phyloP scores from a whole-genome alignment of 2,113 vertebrate genomes.

The Microtus montanus region DNA sequence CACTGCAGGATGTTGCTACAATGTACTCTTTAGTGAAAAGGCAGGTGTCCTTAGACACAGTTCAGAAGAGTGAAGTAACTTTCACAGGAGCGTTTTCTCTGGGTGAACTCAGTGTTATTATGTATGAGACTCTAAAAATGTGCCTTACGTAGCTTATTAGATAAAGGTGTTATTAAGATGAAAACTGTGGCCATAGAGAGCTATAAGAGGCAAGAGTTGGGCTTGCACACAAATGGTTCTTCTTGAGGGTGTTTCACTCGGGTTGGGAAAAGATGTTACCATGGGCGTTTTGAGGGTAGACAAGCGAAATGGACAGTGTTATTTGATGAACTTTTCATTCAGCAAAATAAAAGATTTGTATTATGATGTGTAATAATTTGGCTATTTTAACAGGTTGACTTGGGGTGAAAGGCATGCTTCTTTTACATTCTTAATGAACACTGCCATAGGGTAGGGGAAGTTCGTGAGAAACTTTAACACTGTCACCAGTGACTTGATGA shows the following conservation, averaged over 20 bases:
- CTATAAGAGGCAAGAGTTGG: neutral
- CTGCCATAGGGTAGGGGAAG: neutral
- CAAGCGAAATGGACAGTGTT: conserved; percentile 4
- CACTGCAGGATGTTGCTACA: neutral
- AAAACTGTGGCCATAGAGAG: neutral
- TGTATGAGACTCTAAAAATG: neutral
- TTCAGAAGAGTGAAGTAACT: conserved; percentile 11
- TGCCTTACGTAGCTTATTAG: neutral
- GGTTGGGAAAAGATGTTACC: neutral
- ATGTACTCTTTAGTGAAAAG: neutral
- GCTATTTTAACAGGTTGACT: conserved; percentile 35
- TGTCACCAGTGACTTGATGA: neutral
- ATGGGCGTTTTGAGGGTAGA: conserved; percentile 22
- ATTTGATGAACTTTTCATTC: conserved; percentile 9
- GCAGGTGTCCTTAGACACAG: neutral
- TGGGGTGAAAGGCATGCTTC: neutral
- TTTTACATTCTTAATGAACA: neutral
- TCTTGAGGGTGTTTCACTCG: neutral
- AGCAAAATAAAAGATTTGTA: conserved; percentile 17
- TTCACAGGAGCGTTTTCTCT: conserved; percentile 2
- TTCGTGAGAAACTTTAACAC: neutral
- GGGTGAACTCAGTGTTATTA: neutral
- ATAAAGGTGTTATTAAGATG: neutral
- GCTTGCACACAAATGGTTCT: neutral
- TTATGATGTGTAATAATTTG: neutral